phyloP scores from a whole-genome alignment of 2,113 vertebrate species.

The Lutjanus erythropterus region DNA sequence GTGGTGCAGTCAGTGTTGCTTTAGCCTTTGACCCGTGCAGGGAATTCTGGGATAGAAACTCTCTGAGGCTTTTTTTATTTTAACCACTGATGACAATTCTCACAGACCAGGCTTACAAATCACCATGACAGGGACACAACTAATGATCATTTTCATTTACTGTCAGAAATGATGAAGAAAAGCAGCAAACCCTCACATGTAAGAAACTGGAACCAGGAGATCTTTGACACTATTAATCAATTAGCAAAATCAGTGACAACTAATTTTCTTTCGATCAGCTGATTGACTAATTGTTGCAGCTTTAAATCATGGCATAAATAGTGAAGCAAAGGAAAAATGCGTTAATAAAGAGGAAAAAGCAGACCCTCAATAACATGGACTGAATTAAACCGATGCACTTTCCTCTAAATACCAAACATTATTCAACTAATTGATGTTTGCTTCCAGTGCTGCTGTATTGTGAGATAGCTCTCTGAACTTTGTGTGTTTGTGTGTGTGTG shows the following conservation, averaged over 20 bases:
- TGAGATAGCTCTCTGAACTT: background rate
- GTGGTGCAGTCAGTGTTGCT: background rate
- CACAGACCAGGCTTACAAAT: background rate
- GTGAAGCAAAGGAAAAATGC: background rate
- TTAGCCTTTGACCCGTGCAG: slow-evolving; percentile 5
- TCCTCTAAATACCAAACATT: background rate
- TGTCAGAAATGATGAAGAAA: too few species aligned
- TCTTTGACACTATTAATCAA: too few species aligned
- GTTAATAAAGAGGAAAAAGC: background rate
- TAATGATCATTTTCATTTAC: too few species aligned
- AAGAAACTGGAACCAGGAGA: too few species aligned
- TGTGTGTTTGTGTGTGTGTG: background rate
- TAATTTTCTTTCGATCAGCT: too few species aligned
- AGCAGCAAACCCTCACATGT: too few species aligned
- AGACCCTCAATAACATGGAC: background rate
- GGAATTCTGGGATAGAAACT: background rate
- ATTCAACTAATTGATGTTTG: background rate
- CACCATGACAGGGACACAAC: background rate
- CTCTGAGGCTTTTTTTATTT: background rate
- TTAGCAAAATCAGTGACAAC: too few species aligned
- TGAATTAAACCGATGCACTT: background rate
- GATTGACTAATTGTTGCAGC: too few species aligned
- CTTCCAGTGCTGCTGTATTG: background rate
- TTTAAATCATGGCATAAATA: background rate
- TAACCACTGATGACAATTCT: background rate